Evolutionary conservation across 2,888 invertebrate genomes (phyloP), one percentile per base, ranked within the genome.

Genomic region (Cinara cedri): DNA sequence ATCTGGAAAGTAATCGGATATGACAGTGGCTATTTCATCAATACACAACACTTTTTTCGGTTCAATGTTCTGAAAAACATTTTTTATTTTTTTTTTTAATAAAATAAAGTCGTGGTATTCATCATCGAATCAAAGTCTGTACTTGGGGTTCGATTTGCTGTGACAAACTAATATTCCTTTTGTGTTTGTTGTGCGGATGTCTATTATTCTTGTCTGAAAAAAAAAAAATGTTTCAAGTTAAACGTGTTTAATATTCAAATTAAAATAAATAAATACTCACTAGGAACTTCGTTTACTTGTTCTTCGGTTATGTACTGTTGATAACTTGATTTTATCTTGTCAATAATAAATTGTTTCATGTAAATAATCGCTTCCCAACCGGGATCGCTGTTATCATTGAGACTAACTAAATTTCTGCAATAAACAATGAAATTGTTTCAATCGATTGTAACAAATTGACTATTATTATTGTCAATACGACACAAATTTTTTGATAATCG

Each of bases 341-440:
- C 87, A 83, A 90, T 89, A 13, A 97, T 88, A 86, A 94, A 96
- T 74, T 92, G 91, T 81, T 94, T 92, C 82, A 95, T 92, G 82
- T 93, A 91, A 68, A 89, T 90, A 82, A 99, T 93, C 4, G 97
- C 97, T 82, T 95, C 93, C 98, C 98, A 98, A 0, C 97, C 98
- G 1, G 98, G 96, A 87, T 99, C 98, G 10, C 93, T 94, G 6
- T 88, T 88, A 74, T 90, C 89, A 84, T 93, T 93, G 82, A 94
- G 87, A 84, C 91, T 91, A n/a, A 91, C 89, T 82, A 93, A 88
- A 85, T 91, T 90, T 72, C 87, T 87, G 81, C 75, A 83, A 81
- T 21, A 55, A 55, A 11, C n/a, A 54, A 54, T 54, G 19, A 6
- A 54, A 54, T n/a, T 19, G 19, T 54, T 10, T 44, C 44, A 44